Percentiles rank a stretch among this genome's conserved stretches.
Conservation (phyloP, 2,113 vertebrate species). For the Nerophis lumbriciformis region DNA sequence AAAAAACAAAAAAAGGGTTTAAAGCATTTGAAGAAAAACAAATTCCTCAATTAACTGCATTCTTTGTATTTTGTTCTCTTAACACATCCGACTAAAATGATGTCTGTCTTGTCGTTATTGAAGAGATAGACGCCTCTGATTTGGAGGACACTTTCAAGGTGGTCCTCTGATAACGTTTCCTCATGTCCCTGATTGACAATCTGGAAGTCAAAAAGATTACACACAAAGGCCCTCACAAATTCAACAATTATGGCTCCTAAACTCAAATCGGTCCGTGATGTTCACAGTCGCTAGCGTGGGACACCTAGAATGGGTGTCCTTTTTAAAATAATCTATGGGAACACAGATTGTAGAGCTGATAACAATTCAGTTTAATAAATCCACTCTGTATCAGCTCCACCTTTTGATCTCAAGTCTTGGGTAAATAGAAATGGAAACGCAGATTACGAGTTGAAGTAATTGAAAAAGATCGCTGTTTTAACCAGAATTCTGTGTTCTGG, state of each 20-base stretch:
- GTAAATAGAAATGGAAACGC: background rate
- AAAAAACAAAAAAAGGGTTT: too few species aligned
- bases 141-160: constrained; percentile 8
- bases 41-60: background rate
- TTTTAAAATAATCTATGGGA: constrained; percentile 18
- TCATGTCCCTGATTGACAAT: constrained; percentile 1
- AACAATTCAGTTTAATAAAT: background rate
- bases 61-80: background rate
- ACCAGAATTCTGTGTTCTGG: background rate
- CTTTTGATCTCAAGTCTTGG: constrained; percentile 21
- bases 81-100: background rate
- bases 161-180: background rate
- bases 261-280: background rate
- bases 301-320: background rate
- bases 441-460: constrained; percentile 1
- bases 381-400: constrained; percentile 9
- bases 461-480: background rate
- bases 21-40: too few species aligned
- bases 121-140: constrained; percentile 2
- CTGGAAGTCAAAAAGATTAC: constrained; percentile 3
- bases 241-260: background rate
- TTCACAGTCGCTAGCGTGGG: background rate
- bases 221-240: constrained; percentile 3
- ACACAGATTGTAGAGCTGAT: constrained; percentile 16
- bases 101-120: background rate